Conservation (phyloP, 2,797 vertebrate genomes). For the Microtus agrestis region DNA sequence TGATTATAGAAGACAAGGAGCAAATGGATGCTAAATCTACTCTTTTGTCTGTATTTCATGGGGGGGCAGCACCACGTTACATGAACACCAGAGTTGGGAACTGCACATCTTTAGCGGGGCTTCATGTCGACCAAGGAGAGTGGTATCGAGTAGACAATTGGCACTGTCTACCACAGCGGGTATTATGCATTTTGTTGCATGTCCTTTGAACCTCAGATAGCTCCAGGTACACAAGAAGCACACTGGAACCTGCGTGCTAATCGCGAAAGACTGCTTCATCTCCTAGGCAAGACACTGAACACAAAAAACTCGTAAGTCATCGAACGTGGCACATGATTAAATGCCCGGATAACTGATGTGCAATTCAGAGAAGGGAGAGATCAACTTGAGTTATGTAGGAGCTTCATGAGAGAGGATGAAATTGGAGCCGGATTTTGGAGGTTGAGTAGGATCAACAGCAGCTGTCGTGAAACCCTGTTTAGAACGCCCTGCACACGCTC, state of each 20-base stretch:
- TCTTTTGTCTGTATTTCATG: neutral
- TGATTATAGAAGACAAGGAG: neutral
- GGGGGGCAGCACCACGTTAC: neutral
- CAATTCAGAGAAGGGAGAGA: slow-evolving; percentile 25
- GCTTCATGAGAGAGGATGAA: slow-evolving; percentile 39
- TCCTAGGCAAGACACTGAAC: neutral
- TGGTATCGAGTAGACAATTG: neutral
- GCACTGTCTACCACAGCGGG: neutral
- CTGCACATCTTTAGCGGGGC: neutral
- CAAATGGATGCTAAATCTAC: neutral
- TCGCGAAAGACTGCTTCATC: neutral
- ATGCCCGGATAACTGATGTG: neutral
- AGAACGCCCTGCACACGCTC: slow-evolving; percentile 58
- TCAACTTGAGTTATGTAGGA: neutral
- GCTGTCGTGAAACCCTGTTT: slow-evolving; percentile 71
- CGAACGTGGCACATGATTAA: neutral
- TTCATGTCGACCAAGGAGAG: neutral
- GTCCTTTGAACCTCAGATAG: neutral
- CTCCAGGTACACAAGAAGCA: neutral
- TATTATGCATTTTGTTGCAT: neutral
- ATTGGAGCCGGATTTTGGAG: slow-evolving; percentile 60
- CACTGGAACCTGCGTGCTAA: neutral
- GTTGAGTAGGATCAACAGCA: slow-evolving; percentile 51
- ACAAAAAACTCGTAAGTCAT: neutral
- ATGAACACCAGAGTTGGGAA: neutral